Evolutionary conservation across 2,113 vertebrate genomes (phyloP).

Genomic region (Salvelinus fontinalis): DNA sequence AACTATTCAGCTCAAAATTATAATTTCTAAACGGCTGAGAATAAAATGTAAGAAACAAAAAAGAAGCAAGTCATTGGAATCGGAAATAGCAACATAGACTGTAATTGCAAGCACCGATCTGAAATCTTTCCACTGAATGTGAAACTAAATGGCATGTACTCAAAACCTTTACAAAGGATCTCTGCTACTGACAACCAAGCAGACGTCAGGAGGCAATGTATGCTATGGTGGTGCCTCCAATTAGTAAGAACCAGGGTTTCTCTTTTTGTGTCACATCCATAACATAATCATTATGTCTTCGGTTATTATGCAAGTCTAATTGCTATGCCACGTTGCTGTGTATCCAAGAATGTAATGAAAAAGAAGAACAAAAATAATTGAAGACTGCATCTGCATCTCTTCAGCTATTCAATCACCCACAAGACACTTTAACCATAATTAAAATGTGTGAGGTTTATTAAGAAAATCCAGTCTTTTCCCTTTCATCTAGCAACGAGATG

Average conservation of each 20-base stretch:
- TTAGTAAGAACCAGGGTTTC: conserved; percentile 22
- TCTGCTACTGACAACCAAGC: neutral
- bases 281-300: conserved; percentile 51
- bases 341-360: conserved; percentile 49
- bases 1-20: neutral
- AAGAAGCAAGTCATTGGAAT: neutral
- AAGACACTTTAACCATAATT: conserved; percentile 44
- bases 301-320: conserved; percentile 50
- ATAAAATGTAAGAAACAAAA: neutral
- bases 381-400: conserved; percentile 45
- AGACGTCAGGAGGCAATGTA: conserved; percentile 2
- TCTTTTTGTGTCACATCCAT: conserved; percentile 37
- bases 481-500: conserved; percentile 30
- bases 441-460: conserved; percentile 39
- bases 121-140: neutral
- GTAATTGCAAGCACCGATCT: conserved; percentile 1
- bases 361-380: conserved; percentile 34
- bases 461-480: conserved; percentile 25
- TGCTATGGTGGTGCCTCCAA: conserved; percentile 7
- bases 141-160: neutral
- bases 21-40: neutral
- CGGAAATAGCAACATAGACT: neutral
- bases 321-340: conserved; percentile 39
- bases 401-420: conserved; percentile 38
- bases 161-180: neutral